Conservation (phyloP, 64 coral and sea anemone genomes). For the Stichodactyla mertensii region DNA sequence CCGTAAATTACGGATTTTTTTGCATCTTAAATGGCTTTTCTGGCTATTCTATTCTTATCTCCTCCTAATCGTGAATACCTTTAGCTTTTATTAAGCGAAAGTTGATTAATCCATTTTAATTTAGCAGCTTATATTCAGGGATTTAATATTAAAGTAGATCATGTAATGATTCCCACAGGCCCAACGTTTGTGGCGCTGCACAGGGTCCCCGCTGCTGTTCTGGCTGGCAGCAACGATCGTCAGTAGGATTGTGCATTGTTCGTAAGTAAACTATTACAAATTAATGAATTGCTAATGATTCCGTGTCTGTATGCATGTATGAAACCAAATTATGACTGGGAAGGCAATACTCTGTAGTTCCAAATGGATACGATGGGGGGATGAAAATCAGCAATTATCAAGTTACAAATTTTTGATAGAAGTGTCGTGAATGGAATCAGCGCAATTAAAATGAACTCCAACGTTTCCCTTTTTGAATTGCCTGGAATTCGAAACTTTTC, state of each 20-base stretch:
- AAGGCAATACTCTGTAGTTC: background rate
- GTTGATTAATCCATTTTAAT: background rate
- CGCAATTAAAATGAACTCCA: too few relatives aligned
- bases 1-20: background rate
- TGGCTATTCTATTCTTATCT: background rate
- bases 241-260: conserved; percentile 75
- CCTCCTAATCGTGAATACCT: background rate
- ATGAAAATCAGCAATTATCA: too few relatives aligned
- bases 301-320: background rate
- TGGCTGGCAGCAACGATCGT: conserved; percentile 76
- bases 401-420: too few relatives aligned
- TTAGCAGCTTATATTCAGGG: background rate
- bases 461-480: too few relatives aligned
- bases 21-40: background rate
- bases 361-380: too few relatives aligned
- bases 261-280: conserved; percentile 65
- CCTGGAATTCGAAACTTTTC: too few relatives aligned
- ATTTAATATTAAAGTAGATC: background rate
- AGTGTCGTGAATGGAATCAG: too few relatives aligned
- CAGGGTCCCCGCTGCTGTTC: conserved; percentile 65
- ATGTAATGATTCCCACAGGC: conserved; percentile 45
- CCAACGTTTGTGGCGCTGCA: conserved; percentile 75
- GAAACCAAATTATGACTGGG: background rate
- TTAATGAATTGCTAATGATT: background rate
- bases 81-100: too few relatives aligned